Conservation (phyloP, 2,797 vertebrate genomes). For the Smutsia gigantea region DNA sequence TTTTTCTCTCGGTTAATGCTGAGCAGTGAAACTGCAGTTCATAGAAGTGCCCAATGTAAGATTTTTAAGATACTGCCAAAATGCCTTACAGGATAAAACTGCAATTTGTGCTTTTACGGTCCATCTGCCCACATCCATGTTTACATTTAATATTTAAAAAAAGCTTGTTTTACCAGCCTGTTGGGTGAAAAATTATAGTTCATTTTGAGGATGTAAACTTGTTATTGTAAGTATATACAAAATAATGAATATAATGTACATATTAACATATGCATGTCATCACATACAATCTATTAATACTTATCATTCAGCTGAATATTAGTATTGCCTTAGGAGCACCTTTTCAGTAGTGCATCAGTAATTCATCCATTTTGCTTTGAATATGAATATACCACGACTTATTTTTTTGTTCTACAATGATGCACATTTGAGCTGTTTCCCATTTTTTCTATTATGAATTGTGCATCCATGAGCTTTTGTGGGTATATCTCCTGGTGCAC, state of each 20-base stretch:
- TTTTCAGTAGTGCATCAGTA: neutral
- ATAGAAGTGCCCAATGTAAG: neutral
- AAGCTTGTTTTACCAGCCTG: neutral
- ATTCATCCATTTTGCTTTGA: neutral
- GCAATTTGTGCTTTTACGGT: neutral
- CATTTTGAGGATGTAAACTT: constrained; percentile 42
- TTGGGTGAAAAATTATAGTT: constrained; percentile 42
- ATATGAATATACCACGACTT: neutral
- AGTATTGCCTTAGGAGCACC: neutral
- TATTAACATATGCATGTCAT: neutral
- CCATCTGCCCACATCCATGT: neutral
- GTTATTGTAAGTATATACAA: neutral
- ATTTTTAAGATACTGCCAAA: neutral
- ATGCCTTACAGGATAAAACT: neutral
- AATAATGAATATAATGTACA: neutral
- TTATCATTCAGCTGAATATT: neutral
- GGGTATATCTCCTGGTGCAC: neutral
- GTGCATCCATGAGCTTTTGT: neutral
- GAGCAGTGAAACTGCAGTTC: neutral
- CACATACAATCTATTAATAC: neutral
- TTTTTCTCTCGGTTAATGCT: neutral
- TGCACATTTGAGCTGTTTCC: neutral
- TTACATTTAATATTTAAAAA: neutral
- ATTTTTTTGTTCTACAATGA: neutral
- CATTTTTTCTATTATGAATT: neutral